These are phyloP conservation scores for Heliconius nattereri DNA, from an alignment of 1,140 invertebrate species.

Conservation along the genomic window DNA sequence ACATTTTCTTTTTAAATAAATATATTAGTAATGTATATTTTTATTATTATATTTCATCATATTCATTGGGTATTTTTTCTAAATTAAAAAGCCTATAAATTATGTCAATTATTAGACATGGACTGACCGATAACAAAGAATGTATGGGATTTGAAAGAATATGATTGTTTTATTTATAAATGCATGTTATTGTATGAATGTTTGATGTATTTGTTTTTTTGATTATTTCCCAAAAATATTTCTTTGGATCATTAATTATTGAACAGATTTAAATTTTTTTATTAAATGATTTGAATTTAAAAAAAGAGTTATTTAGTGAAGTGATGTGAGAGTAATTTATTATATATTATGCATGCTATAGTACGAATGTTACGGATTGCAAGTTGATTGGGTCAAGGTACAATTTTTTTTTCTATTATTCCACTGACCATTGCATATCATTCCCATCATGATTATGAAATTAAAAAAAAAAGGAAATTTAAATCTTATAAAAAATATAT, in stretches of 20 bases:
- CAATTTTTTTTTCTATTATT: conserved; percentile 45
- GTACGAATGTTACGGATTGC: conserved; percentile 42
- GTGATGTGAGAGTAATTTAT: conserved; percentile 34
- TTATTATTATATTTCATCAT: too few relatives aligned
- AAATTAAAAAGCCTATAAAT: too few relatives aligned
- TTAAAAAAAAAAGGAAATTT: neutral
- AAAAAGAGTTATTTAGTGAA: conserved; percentile 34
- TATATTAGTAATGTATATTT: too few relatives aligned
- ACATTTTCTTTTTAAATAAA: too few relatives aligned
- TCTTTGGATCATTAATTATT: neutral
- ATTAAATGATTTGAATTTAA: neutral
- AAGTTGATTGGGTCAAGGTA: conserved; percentile 67
- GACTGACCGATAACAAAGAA: conserved; percentile 1
- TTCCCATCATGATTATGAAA: conserved; percentile 13
- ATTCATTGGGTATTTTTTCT: too few relatives aligned
- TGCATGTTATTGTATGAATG: conserved; percentile 15
- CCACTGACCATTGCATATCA: conserved; percentile 35
- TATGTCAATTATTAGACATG: neutral
- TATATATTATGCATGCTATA: conserved; percentile 46
- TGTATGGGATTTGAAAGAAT: conserved; percentile 6
- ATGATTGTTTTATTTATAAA: conserved; percentile 17
- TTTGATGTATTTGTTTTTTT: conserved; percentile 1
- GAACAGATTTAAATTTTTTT: neutral
- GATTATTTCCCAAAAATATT: too few relatives aligned
- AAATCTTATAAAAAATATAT: neutral